Evolutionary conservation across 2,797 vertebrate genomes (phyloP).

Genomic region (Nannoperca obscura): DNA sequence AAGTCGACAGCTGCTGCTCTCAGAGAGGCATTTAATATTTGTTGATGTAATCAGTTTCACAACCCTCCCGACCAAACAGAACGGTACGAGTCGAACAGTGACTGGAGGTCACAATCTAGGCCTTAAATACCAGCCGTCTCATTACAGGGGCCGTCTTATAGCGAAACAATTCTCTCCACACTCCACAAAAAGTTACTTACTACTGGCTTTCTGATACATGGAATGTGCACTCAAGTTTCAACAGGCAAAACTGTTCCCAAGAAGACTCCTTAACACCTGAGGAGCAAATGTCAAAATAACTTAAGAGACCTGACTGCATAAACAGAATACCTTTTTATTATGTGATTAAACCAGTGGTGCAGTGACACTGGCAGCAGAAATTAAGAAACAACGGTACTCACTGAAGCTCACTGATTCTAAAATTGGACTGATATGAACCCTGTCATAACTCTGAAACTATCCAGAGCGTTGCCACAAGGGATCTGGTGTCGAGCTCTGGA

Average conservation of each 20-base stretch:
- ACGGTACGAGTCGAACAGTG: constrained; percentile 51
- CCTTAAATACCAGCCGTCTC: too few species aligned
- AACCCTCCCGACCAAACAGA: constrained; percentile 45
- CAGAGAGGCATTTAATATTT: constrained; percentile 14
- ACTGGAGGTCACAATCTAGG: constrained; percentile 6
- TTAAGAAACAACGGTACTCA: background rate
- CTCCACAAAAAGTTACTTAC: background rate
- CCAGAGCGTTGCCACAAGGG: constrained; percentile 1
- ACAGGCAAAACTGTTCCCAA: constrained; percentile 16
- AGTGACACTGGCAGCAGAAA: background rate
- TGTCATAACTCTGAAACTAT: constrained; percentile 24
- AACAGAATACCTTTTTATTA: background rate
- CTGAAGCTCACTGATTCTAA: background rate
- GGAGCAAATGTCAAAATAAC: constrained; percentile 18
- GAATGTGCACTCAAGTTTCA: constrained; percentile 36
- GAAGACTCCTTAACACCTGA: constrained; percentile 8
- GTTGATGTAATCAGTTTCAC: constrained; percentile 63
- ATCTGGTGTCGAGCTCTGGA: constrained; percentile 35
- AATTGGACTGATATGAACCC: constrained; percentile 36
- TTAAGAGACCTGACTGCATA: constrained; percentile 23
- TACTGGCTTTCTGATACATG: background rate
- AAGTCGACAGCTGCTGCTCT: too few species aligned
- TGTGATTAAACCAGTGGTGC: background rate
- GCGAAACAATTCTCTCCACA: background rate
- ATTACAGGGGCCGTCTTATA: too few species aligned